Conservation (phyloP, 2,888 invertebrate species). For the Euspilapteryx auroguttella region DNA sequence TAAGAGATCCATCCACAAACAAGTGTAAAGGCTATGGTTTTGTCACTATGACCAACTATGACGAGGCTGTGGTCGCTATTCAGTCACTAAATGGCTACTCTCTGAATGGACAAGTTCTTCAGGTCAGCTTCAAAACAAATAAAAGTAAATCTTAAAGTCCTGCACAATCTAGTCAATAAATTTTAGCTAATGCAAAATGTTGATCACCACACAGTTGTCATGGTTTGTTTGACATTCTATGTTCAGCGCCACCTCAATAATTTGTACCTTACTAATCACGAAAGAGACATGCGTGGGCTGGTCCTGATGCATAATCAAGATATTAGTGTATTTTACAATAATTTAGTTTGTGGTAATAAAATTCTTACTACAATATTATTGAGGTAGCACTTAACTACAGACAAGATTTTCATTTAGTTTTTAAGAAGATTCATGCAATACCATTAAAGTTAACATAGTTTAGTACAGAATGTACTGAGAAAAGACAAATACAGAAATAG, state of each 20-base stretch:
- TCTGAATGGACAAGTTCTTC: conserved; percentile 91
- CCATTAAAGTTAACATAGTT: no score
- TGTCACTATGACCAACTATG: conserved; percentile 98
- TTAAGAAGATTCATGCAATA: no score
- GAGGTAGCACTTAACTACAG: no score
- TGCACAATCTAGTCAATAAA: conserved; percentile 55
- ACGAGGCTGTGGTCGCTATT: conserved; percentile 95
- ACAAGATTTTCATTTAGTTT: no score
- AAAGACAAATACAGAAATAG: no score
- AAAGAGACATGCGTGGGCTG: background rate
- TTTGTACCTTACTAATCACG: background rate
- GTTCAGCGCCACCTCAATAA: no score
- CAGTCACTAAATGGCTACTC: conserved; percentile 96
- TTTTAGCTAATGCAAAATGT: conserved; percentile 59
- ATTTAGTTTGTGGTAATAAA: no score
- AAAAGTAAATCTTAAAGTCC: conserved; percentile 72
- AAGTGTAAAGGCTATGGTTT: conserved; percentile 99
- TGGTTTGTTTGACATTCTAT: no score
- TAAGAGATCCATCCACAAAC: conserved; percentile 92
- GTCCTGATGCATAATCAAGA: no score
- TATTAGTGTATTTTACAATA: no score
- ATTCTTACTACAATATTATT: no score
- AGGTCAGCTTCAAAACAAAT: conserved; percentile 96
- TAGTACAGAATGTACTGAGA: no score
- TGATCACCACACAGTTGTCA: conserved; percentile 48